Base-by-base conservation (phyloP, 1,140 invertebrate genomes). In the Camponotus floridanus region DNA sequence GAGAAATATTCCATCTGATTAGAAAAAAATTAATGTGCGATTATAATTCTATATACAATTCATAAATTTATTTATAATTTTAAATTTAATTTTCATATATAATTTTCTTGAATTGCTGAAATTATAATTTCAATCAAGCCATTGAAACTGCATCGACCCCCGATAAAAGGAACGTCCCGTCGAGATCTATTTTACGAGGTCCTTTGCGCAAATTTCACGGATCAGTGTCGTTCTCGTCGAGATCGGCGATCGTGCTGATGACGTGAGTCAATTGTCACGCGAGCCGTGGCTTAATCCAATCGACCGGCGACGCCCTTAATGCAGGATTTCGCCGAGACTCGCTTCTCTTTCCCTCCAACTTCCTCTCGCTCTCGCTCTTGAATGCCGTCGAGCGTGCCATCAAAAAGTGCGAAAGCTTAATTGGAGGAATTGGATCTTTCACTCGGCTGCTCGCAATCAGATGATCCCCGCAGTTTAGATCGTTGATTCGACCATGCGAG, bases 321-420 rank as follows among this genome's bases (percentile, higher is more conserved):
- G 92, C 89, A 90, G 90, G 91, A 90, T 92, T 92, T 88, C 62
- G 59, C 59, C 62, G 65, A 26, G 26, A 42, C 36, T 78, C 55
- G 39, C n/a, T 62, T 67, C 51, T 76, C 64, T 5, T 45, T 26
- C 67, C 9, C 36, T 59, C 33, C 21, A n/a, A 45, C 55, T 0
- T 45, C 71, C 11, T 48, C 61, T 65, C 61, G 21, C 36, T 67
- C 45, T 31, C 36, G 11, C 64, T 68, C 21, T 33, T 42, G 33
- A 55, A 71, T 13, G 42, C 71, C 13, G 73, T 86, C 57, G 55
- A 88, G 87, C 92, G 92, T 92, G 92, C 92, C 92, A 92, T 94
- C 92, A 94, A 94, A 95, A 95, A 94, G 94, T 95, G 94, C 93
- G 94, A 95, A 94, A 94, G 93, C 93, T 94, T 95, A 94, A 95